Percentiles rank a stretch among this genome's conserved stretches.
Conservation (phyloP, 2,797 vertebrate genomes). For the Takifugu rubripes region DNA sequence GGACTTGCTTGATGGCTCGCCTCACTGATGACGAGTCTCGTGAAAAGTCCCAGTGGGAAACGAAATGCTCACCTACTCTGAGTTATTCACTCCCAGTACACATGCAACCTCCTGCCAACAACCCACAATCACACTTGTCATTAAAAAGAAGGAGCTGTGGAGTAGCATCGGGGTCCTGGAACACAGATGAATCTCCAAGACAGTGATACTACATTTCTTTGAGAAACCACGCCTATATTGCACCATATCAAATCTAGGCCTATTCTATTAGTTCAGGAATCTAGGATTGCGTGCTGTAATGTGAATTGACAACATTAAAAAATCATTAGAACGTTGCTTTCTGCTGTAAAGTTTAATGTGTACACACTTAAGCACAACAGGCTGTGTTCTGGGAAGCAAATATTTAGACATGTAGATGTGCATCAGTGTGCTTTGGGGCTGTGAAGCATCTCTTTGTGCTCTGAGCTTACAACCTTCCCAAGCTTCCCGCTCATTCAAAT, state of each 20-base stretch:
- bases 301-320: too few species aligned
- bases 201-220: neutral
- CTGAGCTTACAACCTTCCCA: conserved; percentile 69
- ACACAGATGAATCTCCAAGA: too few species aligned
- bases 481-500: conserved; percentile 75
- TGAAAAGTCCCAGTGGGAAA: conserved; percentile 20
- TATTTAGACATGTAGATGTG: conserved; percentile 75
- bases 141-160: neutral
- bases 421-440: conserved; percentile 52
- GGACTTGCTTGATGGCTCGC: conserved; percentile 23
- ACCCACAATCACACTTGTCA: conserved; percentile 18
- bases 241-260: too few species aligned
- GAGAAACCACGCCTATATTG: neutral
- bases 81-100: conserved; percentile 19
- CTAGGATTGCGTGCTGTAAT: neutral
- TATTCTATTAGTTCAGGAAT: neutral
- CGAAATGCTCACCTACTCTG: conserved; percentile 31
- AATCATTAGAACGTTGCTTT: neutral
- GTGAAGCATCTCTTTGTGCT: conserved; percentile 69
- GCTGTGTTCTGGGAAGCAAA: conserved; percentile 62
- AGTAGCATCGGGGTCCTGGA: too few species aligned
- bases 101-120: conserved; percentile 9
- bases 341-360: conserved; percentile 29
- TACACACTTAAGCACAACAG: conserved; percentile 43
- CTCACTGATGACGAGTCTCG: conserved; percentile 31